Evolutionary conservation across 2,797 vertebrate genomes (phyloP).

Genomic region (Meda fulgida): DNA sequence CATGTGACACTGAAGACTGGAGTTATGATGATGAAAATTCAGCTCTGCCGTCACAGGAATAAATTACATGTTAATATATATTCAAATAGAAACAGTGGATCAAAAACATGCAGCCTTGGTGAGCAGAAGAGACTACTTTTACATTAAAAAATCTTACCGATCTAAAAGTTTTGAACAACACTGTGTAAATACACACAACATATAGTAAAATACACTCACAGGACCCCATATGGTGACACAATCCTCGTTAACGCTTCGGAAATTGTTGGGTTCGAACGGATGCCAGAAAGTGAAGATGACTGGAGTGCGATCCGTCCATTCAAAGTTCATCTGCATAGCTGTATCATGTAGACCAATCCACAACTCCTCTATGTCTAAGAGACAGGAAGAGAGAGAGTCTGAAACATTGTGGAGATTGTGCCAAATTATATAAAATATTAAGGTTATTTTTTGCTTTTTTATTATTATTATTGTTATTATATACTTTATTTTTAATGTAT

Average conservation of each 20-base stretch:
- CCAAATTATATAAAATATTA: not conserved
- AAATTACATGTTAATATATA: not conserved
- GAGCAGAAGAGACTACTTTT: not conserved
- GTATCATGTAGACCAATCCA: slow-evolving; percentile 97
- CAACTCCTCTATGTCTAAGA: slow-evolving; percentile 88
- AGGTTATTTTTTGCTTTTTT: not conserved
- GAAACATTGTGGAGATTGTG: not conserved
- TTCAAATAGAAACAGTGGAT: not conserved
- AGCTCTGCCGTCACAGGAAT: not conserved
- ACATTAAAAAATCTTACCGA: not conserved
- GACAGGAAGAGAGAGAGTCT: slow-evolving; percentile 4
- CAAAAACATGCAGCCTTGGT: not conserved
- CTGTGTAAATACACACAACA: not conserved
- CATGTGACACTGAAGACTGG: not conserved
- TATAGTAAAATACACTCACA: slow-evolving; percentile 78
- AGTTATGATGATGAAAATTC: not conserved
- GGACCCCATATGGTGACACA: slow-evolving; percentile 96
- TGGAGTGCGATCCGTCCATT: slow-evolving; percentile 92
- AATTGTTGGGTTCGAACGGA: slow-evolving; percentile 97
- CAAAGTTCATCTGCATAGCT: slow-evolving; percentile 95
- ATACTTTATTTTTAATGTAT: not conserved
- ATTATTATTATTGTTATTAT: not conserved
- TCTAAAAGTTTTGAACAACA: not conserved
- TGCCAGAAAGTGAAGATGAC: slow-evolving; percentile 98
- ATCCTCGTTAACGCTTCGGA: slow-evolving; percentile 91